Evolutionary conservation across 2,113 vertebrate species (phyloP), one percentile per base, ranked within the genome.

Genomic region (Zootoca vivipara): DNA sequence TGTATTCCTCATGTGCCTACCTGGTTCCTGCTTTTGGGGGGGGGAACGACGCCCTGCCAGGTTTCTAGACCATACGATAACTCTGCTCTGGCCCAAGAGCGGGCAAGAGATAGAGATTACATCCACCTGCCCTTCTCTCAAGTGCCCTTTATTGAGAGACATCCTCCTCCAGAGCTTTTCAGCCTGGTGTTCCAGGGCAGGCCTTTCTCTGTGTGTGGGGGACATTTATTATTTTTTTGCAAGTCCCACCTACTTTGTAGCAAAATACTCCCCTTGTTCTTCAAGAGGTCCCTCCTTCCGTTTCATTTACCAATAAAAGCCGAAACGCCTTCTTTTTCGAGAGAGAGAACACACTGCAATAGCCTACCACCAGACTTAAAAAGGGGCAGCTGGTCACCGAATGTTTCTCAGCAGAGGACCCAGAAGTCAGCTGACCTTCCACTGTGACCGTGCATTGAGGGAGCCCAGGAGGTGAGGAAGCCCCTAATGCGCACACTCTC

Each of bases 391-490:
- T 28, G 83, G 86, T 35, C 80, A 90, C 74, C 40, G 4, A 24
- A n/a, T 20, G 46, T 90, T n/a, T 40, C 46, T 52, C 0, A 78
- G 16, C 52, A 1, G 46, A 91, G 83, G 72, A 81, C 79, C 91
- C 80, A 10, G 62, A 12, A 85, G 82, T 84, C 90, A 92, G 89
- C 90, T 38, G 93, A 95, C 95, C 93, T 1, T 67, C 93, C 94
- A 95, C 95, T 95, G 94, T 96, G 95, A 94, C 2, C 88, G 52
- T 26, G 46, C 40, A 69, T 70, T 22, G 93, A 84, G 73, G 78
- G 0, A 5, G 64, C 89, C 88, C 72, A 35, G 52, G 78, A 82
- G 74, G 15, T 82, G 85, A 82, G 79, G 70, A 40, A 56, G 75
- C 40, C 42, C 64, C 74, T 56, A 62, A 22, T 26, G 35, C 40